Evolutionary conservation across 2,113 vertebrate genomes (phyloP), one percentile per base, ranked within the genome.

Genomic region (Morone saxatilis): DNA sequence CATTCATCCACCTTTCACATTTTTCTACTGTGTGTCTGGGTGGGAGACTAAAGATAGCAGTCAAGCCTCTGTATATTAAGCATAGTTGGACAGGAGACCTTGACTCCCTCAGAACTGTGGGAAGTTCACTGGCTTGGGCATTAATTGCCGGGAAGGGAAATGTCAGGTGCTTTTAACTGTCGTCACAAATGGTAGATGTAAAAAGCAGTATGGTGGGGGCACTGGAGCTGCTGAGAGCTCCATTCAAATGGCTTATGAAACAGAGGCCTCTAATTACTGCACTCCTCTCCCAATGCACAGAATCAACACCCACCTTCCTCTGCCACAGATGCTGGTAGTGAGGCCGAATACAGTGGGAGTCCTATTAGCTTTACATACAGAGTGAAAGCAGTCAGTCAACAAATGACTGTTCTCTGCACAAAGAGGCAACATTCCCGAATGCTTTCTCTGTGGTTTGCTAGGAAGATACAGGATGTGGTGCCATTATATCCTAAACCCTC

Each of bases 131-230:
- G 0, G 40, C 56, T 67, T 38, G 54, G 38, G n/a, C 61, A 62
- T 86, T 54, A 89, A 86, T 80, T 67, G 76, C 41, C 48, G 43
- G 79, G 25, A n/a, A 86, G 48, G 73, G 59, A 90, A 90, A 92
- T 89, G 87, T 88, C 84, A 88, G 76, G 54, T 53, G 88, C 84
- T 90, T 92, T 90, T 79, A 88, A 76, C 61, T 51, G 72, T 61
- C 72, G 22, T 88, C 88, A 85, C 0, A 77, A 78, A 90, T 54
- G 70, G 65, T 66, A 60, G 67, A 75, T 80, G 53, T 78, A 51
- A 74, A 81, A 70, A 60, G 1, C 16, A 5, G 12, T 4, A 10
- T 19, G 51, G 48, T 60, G 25, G 76, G 56, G 48, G 51, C 66
- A 53, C 2, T 7, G 9, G 38, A 81, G 79, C 40, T 14, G 11